Evolutionary conservation across 1,140 invertebrate genomes (phyloP), one percentile per base, ranked within the genome.

Genomic region (Cephus cinctus): DNA sequence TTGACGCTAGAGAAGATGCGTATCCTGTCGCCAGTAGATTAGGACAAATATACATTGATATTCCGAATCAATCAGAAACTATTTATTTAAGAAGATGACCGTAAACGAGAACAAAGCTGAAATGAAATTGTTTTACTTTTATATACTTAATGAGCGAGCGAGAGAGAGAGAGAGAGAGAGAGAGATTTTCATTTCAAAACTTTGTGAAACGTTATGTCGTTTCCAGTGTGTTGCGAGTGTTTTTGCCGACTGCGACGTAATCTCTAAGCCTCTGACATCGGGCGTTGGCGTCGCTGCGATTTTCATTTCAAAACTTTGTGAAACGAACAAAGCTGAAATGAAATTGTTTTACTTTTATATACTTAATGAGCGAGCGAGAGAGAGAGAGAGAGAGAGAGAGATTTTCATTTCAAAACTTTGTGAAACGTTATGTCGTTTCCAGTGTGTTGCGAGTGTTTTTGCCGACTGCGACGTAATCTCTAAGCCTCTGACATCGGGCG

Each of bases 291-390:
- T 27, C 25, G 25, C 25, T 8, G 25, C 25, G 6, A 27, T 27
- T n/a, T 27, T 27, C 25, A n/a, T 31, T 42, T 27, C 31, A 30
- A 16, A 9, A 18, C 19, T 42, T 42, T 42, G 27, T 23, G 16
- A 23, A 23, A 9, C 15, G 22, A 23, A 40, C 38, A 5, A 20
- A 40, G 11, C 20, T 8, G 19, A 43, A 38, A 30, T 47, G 25
- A 52, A 52, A 50, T 58, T 34, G 27, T 40, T 54, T 65, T 61
- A 56, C 52, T 61, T 62, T 54, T 59, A 55, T 52, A 51, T 49
- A 57, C 54, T 63, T 61, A 57, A 35, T 23, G n/a, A n/a, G n/a
- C n/a, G n/a, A n/a, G n/a, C n/a, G n/a, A n/a, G n/a, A n/a, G n/a
- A n/a, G n/a, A n/a, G n/a, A n/a, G n/a, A n/a, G n/a, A n/a, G n/a